Conservation (phyloP, 2,113 vertebrate genomes). For the Eonycteris spelaea region DNA sequence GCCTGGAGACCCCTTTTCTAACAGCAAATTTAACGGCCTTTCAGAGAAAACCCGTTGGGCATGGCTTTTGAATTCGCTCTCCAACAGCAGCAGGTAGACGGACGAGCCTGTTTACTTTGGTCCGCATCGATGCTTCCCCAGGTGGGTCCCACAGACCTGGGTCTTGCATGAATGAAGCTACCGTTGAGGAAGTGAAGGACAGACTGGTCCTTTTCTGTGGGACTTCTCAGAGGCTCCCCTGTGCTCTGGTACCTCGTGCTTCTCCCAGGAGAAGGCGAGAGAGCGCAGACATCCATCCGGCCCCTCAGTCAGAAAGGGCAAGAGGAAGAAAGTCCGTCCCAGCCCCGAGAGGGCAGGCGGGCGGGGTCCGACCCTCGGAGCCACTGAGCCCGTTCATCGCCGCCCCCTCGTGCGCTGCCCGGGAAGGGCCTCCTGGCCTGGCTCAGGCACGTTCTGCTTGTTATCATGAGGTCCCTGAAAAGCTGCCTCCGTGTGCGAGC, state of each 20-base stretch:
- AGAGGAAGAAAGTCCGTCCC: background rate
- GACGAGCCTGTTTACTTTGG: accelerated
- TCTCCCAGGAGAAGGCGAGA: background rate
- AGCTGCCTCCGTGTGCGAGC: background rate
- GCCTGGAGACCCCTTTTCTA: background rate
- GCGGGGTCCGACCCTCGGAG: too few species aligned
- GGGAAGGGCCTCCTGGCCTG: background rate
- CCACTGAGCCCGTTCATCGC: background rate
- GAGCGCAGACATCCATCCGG: background rate
- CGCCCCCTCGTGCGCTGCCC: accelerated
- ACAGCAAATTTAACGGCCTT: background rate
- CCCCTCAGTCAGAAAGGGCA: accelerated
- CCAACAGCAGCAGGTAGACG: accelerated
- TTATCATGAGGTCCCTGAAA: background rate
- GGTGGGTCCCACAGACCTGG: accelerated
- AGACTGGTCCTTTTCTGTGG: background rate
- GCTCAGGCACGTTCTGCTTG: too few species aligned
- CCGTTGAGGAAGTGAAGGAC: background rate
- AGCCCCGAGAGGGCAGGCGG: background rate
- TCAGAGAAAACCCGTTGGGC: background rate
- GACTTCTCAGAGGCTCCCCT: slow-evolving; percentile 4
- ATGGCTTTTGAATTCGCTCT: background rate
- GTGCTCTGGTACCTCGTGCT: accelerated
- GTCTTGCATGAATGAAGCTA: accelerated
- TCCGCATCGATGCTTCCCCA: background rate